These are phyloP conservation scores for Papilio glaucus DNA, from an alignment of 1,140 invertebrate species.

Conservation along the genomic window DNA sequence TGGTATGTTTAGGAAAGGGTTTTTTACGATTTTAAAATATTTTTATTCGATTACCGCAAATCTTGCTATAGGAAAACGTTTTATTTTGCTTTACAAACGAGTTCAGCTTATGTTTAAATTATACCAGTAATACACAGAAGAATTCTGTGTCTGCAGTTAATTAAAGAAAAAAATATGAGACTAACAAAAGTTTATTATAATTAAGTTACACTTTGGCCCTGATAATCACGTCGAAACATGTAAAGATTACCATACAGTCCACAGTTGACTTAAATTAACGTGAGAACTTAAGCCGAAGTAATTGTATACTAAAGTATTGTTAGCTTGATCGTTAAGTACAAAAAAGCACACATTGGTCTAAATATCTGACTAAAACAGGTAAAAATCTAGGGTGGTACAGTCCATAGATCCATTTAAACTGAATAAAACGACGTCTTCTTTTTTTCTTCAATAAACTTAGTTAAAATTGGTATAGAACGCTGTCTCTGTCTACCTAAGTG, in stretches of 20 bases:
- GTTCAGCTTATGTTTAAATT: neutral
- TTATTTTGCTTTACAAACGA: neutral
- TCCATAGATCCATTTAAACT: too few species aligned
- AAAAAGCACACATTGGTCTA: too few species aligned
- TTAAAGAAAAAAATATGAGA: neutral
- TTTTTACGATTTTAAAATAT: constrained; percentile 12
- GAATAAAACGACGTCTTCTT: too few species aligned
- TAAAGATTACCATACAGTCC: neutral
- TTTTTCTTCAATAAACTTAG: too few species aligned
- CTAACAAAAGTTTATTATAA: neutral
- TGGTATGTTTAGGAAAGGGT: neutral
- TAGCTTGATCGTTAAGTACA: too few species aligned
- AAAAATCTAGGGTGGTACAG: too few species aligned
- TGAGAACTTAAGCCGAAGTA: neutral
- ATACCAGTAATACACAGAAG: too few species aligned
- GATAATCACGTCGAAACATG: neutral
- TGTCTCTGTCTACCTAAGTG: too few species aligned
- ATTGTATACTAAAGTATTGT: too few species aligned
- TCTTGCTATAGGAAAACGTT: neutral
- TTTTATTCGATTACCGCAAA: neutral
- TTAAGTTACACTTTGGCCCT: neutral
- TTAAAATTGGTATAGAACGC: too few species aligned
- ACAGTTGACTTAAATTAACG: neutral
- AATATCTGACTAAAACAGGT: too few species aligned
- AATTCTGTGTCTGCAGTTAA: too few species aligned